Conservation (phyloP, 1,140 invertebrate species). For the Drosophila suzukii region DNA sequence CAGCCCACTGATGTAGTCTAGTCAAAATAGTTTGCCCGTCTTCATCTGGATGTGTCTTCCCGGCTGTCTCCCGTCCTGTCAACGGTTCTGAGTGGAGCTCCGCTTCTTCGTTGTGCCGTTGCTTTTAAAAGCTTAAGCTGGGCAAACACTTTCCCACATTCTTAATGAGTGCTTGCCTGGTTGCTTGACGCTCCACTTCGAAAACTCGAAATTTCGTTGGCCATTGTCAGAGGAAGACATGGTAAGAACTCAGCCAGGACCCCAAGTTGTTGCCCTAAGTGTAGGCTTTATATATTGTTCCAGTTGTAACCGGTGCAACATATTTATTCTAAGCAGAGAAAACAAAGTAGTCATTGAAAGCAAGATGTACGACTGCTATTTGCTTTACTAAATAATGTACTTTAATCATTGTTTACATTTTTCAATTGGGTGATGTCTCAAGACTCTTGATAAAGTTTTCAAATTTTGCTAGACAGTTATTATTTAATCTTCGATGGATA, state of each 20-base stretch:
- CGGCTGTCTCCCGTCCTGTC: constrained; percentile 47
- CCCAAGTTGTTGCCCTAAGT: constrained; percentile 19
- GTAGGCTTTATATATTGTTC: constrained; percentile 21
- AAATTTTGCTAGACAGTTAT: not conserved
- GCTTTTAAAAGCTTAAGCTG: constrained; percentile 68
- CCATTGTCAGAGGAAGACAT: constrained; percentile 15
- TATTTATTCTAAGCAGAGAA: constrained; percentile 8
- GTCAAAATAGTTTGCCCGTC: constrained; percentile 58
- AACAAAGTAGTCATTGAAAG: constrained; percentile 23
- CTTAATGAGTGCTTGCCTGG: constrained; percentile 41
- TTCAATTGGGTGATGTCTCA: not conserved
- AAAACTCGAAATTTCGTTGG: constrained; percentile 27
- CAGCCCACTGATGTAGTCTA: constrained; percentile 42
- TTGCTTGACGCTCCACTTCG: constrained; percentile 26
- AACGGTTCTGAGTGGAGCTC: constrained; percentile 48
- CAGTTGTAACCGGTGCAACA: constrained; percentile 19
- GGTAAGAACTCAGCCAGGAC: not conserved
- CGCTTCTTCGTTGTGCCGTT: constrained; percentile 33
- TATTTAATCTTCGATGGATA: not conserved
- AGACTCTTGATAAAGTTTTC: not conserved
- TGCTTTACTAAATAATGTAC: constrained; percentile 11
- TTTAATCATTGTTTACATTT: not conserved
- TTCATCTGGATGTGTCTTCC: constrained; percentile 24
- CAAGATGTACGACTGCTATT: constrained; percentile 1
- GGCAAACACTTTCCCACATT: constrained; percentile 45